Evolutionary conservation across 1,140 invertebrate species (phyloP), one percentile per base, ranked within the genome.

Genomic region (Philotrypesis tridentata): DNA sequence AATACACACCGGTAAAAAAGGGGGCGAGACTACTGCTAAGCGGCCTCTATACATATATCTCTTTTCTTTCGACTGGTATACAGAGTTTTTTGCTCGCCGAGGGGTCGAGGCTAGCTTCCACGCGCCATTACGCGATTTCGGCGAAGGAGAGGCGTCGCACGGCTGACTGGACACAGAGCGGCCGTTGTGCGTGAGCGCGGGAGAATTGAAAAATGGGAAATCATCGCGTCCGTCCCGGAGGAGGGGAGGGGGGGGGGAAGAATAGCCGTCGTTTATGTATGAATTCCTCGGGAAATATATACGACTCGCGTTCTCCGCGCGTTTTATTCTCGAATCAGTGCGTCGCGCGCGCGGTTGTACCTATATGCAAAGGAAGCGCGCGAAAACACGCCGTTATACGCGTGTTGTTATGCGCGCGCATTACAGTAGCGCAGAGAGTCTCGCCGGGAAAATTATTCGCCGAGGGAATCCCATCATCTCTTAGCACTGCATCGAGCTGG

Each of bases 41-140:
- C 21, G 21, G 27, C 11, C 48, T 5, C 17, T 43, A 14, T 43
- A 43, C 40, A 9, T n/a, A 37, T 37, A 37, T 55, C 17, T 73
- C 31, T 74, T 33, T 33, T 71, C 68, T 40, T 40, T 67, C 43
- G 17, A 17, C 61, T 23, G 25, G 63, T 31, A 31, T 67, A 27
- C 63, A 31, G 11, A 4, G 12, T 55, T 70, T 27, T 72, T 79
- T 79, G 31, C 27, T 37, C 9, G 60, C 9, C 14, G 21, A 70
- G 37, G 27, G 31, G 14, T 17, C 67, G 67, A 37, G 67, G 8
- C 31, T 21, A 27, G 67, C 27, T 17, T 31, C 31, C 43, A 81
- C 72, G 72, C 37, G 72, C 72, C 79, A 81, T 81, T 81, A 81
- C 55, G 33, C 79, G 33, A 80, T 80, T 80, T 43, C 48, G 37